Percentiles rank a stretch among this genome's conserved stretches.
These are phyloP conservation scores for Albula glossodonta DNA, from an alignment of 2,113 vertebrate genomes.

Conservation along the genomic window DNA sequence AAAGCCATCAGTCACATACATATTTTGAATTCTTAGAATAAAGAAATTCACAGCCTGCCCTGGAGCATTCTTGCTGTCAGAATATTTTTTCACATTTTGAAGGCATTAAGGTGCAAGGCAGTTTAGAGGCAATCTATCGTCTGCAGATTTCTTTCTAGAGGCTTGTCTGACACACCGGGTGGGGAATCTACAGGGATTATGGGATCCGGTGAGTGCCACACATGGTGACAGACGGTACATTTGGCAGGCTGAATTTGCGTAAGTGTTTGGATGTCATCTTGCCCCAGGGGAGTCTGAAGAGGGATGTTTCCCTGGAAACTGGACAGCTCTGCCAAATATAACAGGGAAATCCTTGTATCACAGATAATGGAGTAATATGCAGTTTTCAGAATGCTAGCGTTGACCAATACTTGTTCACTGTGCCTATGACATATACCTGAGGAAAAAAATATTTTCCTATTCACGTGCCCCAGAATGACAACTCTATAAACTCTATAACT, in stretches of 20 bases:
- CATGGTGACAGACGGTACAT: slow-evolving; percentile 51
- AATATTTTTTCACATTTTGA: neutral
- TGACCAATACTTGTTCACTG: neutral
- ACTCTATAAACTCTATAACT: neutral
- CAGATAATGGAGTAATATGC: slow-evolving; percentile 54
- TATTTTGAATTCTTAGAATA: neutral
- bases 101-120: neutral
- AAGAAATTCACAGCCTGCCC: neutral
- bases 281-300: slow-evolving; percentile 50
- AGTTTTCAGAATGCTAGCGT: slow-evolving; percentile 43
- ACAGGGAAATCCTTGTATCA: slow-evolving; percentile 58
- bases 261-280: slow-evolving; percentile 39
- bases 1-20: neutral
- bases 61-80: neutral
- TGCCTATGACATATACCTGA: too few relatives aligned
- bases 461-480: too few relatives aligned
- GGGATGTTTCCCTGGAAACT: slow-evolving; percentile 70
- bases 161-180: slow-evolving; percentile 53
- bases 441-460: too few relatives aligned
- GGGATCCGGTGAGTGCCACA: slow-evolving; percentile 53
- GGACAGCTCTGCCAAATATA: slow-evolving; percentile 56
- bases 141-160: slow-evolving; percentile 46
- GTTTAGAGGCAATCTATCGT: neutral
- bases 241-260: slow-evolving; percentile 38
- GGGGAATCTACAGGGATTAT: slow-evolving; percentile 52